Evolutionary conservation across 2,797 vertebrate genomes (phyloP), one percentile per base, ranked within the genome.

Genomic region (Sebastes cheni): DNA sequence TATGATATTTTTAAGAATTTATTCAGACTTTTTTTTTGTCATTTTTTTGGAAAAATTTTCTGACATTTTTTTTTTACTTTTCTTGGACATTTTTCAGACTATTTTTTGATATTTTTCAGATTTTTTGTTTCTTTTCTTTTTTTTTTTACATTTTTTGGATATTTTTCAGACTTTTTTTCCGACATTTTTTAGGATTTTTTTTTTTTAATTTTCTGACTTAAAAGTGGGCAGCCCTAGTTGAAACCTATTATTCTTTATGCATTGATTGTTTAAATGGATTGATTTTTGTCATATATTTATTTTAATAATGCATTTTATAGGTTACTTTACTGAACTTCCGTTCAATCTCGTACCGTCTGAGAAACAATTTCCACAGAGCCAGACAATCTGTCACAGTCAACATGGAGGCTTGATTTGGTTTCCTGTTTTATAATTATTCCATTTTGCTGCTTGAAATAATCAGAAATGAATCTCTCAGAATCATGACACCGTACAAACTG

Each of bases 351-450:
- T 12, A 27, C 22, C 2, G 23, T 74, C 29, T 52, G 5, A 75
- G 29, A 76, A 39, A 52, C 70, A 34, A 64, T 74, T 83, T 86
- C 29, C 70, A 39, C 60, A 36, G 13, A 61, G 46, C 7, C 25
- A 64, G 10, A 67, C 42, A 58, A 75, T 81, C 18, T 5, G 30
- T 83, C 61, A 82, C 50, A 67, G 32, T 71, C 30, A 71, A 55
- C 32, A 39, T 2, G 20, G 8, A 18, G 10, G 8, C 56, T 62
- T 61, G 8, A 80, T 62, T 79, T 60, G 32, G 8, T 81, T 79
- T 76, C 72, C 68, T 54, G 58, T 65, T 75, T 42, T 16, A 27
- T 46, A 64, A 60, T 78, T 67, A 34, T 75, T 77, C 8, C 7
- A 29, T 66, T 58, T 54, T 55, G n/a, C 18, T 10, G 23, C 67